phyloP scores from a whole-genome alignment of 2,888 invertebrate species.

The Coecobrya sp. region DNA sequence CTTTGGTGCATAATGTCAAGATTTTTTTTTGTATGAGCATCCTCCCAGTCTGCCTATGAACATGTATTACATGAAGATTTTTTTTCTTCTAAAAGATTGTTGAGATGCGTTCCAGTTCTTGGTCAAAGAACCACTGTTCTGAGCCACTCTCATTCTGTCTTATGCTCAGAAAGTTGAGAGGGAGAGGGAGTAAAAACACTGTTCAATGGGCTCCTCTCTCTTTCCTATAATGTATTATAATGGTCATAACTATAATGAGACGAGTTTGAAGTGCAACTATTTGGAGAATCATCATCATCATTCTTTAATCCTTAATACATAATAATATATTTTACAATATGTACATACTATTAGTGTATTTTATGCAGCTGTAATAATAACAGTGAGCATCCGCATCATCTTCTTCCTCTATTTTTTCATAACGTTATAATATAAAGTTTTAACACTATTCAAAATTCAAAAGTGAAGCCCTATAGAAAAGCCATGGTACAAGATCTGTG shows the following conservation, averaged over 20 bases:
- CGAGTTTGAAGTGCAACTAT: conserved; percentile 74
- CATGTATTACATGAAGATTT: conserved; percentile 42
- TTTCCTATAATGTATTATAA: conserved; percentile 45
- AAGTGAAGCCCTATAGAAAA: neutral
- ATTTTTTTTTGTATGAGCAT: conserved; percentile 48
- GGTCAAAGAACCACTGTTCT: conserved; percentile 85
- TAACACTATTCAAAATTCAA: conserved; percentile 62
- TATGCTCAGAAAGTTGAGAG: conserved; percentile 23
- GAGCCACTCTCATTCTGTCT: conserved; percentile 76
- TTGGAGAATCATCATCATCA: conserved; percentile 66
- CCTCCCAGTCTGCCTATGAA: conserved; percentile 18
- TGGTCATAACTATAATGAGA: conserved; percentile 71
- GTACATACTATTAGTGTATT: conserved; percentile 39
- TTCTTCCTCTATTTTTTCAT: neutral
- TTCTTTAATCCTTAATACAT: conserved; percentile 49
- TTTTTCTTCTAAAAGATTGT: conserved; percentile 59
- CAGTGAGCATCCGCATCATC: conserved; percentile 19
- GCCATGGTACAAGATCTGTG: conserved; percentile 15
- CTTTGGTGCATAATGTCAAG: conserved; percentile 63
- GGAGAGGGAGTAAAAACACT: conserved; percentile 55
- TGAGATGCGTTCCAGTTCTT: conserved; percentile 82
- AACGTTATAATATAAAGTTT: neutral
- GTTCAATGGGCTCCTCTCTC: neutral
- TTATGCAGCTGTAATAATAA: conserved; percentile 53
- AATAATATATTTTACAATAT: conserved; percentile 39